Base-by-base conservation (phyloP, 1,140 invertebrate species). In the Drosophila arizonae region DNA sequence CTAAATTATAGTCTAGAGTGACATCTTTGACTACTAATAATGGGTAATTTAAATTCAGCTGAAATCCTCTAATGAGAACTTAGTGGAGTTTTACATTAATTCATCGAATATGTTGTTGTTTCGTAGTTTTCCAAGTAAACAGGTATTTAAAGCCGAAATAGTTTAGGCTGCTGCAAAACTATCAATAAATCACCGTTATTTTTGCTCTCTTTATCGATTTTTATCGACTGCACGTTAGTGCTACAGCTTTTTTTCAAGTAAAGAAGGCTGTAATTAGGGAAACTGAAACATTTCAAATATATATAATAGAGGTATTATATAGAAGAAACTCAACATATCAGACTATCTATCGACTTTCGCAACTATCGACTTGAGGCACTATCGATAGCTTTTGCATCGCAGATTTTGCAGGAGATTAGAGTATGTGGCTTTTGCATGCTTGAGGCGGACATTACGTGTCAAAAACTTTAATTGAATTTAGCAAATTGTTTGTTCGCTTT, bases 361-460 rank as follows among this genome's bases (percentile, higher is more conserved):
- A 15, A 9, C 8, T 15, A 56, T 45, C 24, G 48, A 50, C 10
- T 26, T 50, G 48, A 24, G 48, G 21, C 21, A 28, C 24, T 57
- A 9, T 24, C n/a, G 57, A 60, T 48, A 48, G 45, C 8, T 60
- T 48, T 33, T 28, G 43, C 57, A 60, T 15, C n/a, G 24, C 24
- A n/a, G 39, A 33, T 8, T 36, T 36, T 36, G 26, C 39, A 41
- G 36, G 10, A 39, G 57, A 17, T 60, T 46, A 30, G 24, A 77
- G 63, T 72, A 63, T 72, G 63, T 70, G 70, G 69, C 61, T 85
- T 65, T 71, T 80, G 74, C 63, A 77, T 85, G 43, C 58, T 73
- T 72, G 74, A 68, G 77, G 70, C 80, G 66, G 69, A 68, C 65
- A 68, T 78, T 84, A 70, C 56, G 77, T 86, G 71, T 87, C 36